Evolutionary conservation across 2,113 vertebrate genomes (phyloP), one percentile per base, ranked within the genome.

Genomic region (Antigone vipio): DNA sequence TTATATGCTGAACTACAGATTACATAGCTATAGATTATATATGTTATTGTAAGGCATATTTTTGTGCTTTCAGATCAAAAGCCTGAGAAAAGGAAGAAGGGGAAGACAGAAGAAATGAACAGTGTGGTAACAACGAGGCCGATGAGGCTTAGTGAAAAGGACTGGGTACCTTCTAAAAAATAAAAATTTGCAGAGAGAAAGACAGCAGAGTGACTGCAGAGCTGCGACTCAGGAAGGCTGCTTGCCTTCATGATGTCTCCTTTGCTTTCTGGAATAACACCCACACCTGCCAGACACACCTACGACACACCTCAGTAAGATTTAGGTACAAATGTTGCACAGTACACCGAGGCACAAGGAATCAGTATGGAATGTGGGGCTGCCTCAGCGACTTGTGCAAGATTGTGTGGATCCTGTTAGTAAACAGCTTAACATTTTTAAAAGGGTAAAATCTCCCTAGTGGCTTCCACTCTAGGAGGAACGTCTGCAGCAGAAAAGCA

Each of bases 351-450:
- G 60, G 68, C 47, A 44, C 0, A 19, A 38, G 60, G 9, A 68
- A 62, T 26, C 59, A 6, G 9, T 6, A 7, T 2, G 1, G 68
- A 38, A 15, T 0, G 1, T 2, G 20, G 55, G 55, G 12, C 20
- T 32, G 53, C 30, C 74, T 56, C 35, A 3, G 27, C 40, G 60
- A 24, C 42, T 11, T 2, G 24, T 5, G 52, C 13, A 18, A 38
- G 53, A 23, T 5, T 1, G 1, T 4, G 47, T 35, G 5, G 2
- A 34, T 44, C 35, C 55, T 26, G 67, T 44, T 29, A n/a, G 67
- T 45, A 30, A 79, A 89, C 67, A 45, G 60, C 49, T 68, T 30
- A 44, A 85, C 55, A 9, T 62, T 44, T 62, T 23, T 34, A 7
- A 56, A 89, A 85, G 74, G 67, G 79, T 62, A 55, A 74, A 34